phyloP scores from a whole-genome alignment of 2,113 vertebrate species.

The Mugil cephalus region DNA sequence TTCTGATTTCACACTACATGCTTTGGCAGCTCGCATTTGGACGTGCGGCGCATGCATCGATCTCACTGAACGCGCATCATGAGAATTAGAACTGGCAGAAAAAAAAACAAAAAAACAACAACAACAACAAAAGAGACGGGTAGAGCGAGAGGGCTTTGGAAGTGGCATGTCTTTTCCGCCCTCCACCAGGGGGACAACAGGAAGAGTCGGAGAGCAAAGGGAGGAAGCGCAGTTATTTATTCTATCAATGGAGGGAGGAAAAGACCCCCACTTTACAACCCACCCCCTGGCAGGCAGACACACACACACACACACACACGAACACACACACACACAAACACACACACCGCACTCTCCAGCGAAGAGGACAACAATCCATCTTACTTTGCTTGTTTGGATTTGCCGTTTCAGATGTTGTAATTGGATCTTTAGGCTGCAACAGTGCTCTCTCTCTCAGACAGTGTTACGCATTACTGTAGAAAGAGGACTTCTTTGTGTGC shows the following conservation, averaged over 20 bases:
- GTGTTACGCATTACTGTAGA: conserved; percentile 12
- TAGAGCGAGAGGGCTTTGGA: conserved; percentile 23
- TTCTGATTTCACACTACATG: not conserved
- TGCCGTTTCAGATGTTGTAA: conserved; percentile 30
- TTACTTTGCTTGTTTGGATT: conserved; percentile 57
- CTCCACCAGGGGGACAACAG: conserved; percentile 54
- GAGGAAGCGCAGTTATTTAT: conserved; percentile 71
- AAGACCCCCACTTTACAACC: conserved; percentile 44
- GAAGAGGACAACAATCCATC: conserved; percentile 35
- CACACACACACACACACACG: conserved; percentile 16
- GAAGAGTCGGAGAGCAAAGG: conserved; percentile 57
- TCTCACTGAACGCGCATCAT: not conserved
- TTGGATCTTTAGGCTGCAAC: conserved; percentile 43
- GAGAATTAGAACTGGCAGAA: not conserved
- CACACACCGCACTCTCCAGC: not conserved
- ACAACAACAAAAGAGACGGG: not conserved
- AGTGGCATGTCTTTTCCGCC: conserved; percentile 28
- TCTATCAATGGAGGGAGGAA: conserved; percentile 65
- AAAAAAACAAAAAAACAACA: not conserved
- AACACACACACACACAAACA: conserved; percentile 17
- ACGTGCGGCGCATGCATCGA: not conserved
- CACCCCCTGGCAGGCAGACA: conserved; percentile 29
- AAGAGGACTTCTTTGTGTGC: conserved; percentile 29
- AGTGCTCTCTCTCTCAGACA: conserved; percentile 15
- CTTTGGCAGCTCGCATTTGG: not conserved